Evolutionary conservation across 2,113 vertebrate species (phyloP), one percentile per base, ranked within the genome.

Genomic region (Struthio camelus): DNA sequence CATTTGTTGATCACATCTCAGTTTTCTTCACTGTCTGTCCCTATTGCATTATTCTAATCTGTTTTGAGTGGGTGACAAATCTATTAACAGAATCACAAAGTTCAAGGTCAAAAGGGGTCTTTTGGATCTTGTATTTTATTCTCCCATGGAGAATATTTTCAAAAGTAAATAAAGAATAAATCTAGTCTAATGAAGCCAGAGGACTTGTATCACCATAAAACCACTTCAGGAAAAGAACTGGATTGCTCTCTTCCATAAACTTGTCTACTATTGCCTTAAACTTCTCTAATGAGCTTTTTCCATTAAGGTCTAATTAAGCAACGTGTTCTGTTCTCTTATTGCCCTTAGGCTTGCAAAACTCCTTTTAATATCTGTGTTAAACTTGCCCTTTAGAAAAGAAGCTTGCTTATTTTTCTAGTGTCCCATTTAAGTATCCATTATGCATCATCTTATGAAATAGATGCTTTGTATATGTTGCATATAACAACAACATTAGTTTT

Each of bases 231-330:
- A 80, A 71, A 59, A 80, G 40, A 84, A 28, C 7, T 65, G 50
- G 19, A 14, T 36, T 79, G 14, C 76, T 66, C 11, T 40, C 46
- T 80, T 90, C 56, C 40, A 2, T 42, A 34, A 61, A 65, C 1
- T 65, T 87, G 28, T 87, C 48, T 69, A 11, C 50, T 65, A 76
- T 5, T 25, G 25, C 2, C 0, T 92, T 80, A 56, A 64, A 83
- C 34, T 86, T 88, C 59, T 27, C 50, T 90, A 81, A 90, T 71
- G 71, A 92, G 75, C 20, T 88, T 88, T 88, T 70, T 73, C 70
- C 80, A 62, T 90, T 85, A 70, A 32, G 80, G 42, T 54, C 64
- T 88, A 77, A 88, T 93, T 94, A 88, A 75, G 50, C n/a, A 71
- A 87, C 38, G 10, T 36, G 14, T 83, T 92, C 44, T 77, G 16